A percentile compares a stretch with the other conserved stretches of the same genome.
Evolutionary conservation across 1,140 invertebrate species (phyloP).

Genomic region (Hypothenemus hampei): DNA sequence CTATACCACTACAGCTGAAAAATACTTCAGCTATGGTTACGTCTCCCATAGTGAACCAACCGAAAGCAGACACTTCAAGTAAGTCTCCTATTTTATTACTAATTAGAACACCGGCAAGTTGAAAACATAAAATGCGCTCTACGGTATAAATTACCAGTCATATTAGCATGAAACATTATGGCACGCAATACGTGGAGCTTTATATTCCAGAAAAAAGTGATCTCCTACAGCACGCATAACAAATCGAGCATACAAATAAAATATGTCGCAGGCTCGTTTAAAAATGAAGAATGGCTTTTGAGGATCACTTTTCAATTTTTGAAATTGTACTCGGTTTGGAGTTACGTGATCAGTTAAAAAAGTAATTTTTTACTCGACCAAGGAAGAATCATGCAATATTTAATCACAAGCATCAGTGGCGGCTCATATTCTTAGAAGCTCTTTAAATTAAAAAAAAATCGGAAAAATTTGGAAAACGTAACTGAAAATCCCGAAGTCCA

Average conservation of each 20-base stretch:
- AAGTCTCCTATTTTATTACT: constrained; percentile 9
- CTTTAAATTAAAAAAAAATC: neutral
- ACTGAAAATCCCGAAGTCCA: too few relatives aligned
- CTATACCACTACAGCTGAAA: constrained; percentile 6
- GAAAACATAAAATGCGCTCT: constrained; percentile 4
- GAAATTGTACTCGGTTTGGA: neutral
- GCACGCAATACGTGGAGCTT: constrained; percentile 5
- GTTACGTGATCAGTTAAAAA: neutral
- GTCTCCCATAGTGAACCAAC: neutral
- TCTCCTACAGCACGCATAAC: constrained; percentile 6
- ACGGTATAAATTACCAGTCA: constrained; percentile 5
- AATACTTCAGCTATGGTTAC: neutral
- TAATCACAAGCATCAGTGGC: too few relatives aligned
- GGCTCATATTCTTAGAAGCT: neutral
- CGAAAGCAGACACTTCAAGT: constrained; percentile 23
- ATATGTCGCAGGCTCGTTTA: neutral
- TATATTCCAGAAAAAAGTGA: constrained; percentile 8
- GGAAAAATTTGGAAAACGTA: too few relatives aligned
- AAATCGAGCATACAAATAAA: constrained; percentile 2
- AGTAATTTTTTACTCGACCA: neutral
- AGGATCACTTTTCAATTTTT: neutral
- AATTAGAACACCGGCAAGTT: too few relatives aligned
- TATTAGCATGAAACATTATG: constrained; percentile 6
- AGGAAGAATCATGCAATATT: too few relatives aligned
- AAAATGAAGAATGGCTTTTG: neutral